Evolutionary conservation across 2,797 vertebrate genomes (phyloP).

Genomic region (Rhinoraja longicauda): DNA sequence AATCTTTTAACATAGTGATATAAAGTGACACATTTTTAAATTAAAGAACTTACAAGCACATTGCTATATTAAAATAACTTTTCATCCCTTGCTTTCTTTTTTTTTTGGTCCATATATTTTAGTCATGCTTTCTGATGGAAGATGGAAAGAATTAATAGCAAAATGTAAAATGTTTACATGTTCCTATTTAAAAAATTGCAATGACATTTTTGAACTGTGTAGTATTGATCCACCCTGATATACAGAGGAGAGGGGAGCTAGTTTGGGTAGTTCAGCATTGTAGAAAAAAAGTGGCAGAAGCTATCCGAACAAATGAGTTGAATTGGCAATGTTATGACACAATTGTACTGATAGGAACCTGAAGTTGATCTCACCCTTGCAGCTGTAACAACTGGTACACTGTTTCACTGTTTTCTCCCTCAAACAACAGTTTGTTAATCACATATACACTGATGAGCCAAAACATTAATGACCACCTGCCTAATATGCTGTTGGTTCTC

Average conservation of each 20-base stretch:
- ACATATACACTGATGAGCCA: too few relatives aligned
- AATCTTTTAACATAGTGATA: not conserved
- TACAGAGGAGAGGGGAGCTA: too few relatives aligned
- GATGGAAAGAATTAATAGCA: not conserved
- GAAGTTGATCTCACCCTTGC: too few relatives aligned
- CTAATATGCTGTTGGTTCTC: too few relatives aligned
- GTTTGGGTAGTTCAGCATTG: too few relatives aligned
- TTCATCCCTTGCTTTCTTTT: not conserved
- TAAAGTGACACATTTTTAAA: not conserved
- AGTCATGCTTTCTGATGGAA: not conserved
- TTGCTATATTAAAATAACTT: not conserved
- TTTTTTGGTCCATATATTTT: not conserved
- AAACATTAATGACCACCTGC: too few relatives aligned
- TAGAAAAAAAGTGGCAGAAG: too few relatives aligned
- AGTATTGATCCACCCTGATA: not conserved
- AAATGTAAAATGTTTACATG: not conserved
- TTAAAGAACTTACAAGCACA: not conserved
- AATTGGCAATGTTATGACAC: too few relatives aligned
- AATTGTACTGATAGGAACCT: too few relatives aligned
- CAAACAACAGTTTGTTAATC: not conserved
- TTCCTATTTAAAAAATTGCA: not conserved
- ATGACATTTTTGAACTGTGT: not conserved
- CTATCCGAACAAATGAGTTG: too few relatives aligned
- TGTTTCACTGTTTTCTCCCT: not conserved
- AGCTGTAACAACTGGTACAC: not conserved